Percentiles rank a stretch among this genome's conserved stretches.
phyloP scores from a whole-genome alignment of 2,113 vertebrate genomes.

The human region GRCh38 chr1:107723001-107723500 shows the following conservation, averaged over 20 bases:
- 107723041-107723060: background rate
- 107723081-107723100: background rate
- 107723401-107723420: background rate
- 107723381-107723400: background rate
- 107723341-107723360: too few species aligned
- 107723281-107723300: background rate
- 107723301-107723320: rapidly evolving
- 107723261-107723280: rapidly evolving
- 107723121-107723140: background rate
- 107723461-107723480: background rate
- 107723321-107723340: rapidly evolving
- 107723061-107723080: background rate
- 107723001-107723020: background rate
- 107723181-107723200: background rate
- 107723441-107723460: rapidly evolving
- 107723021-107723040: background rate
- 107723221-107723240: too few species aligned
- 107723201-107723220: background rate
- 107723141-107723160: background rate
- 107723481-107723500: background rate
- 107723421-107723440: background rate
- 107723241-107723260: background rate
- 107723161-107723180: background rate
- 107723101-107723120: background rate
- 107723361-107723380: background rate